Base-by-base conservation (phyloP, 2,113 vertebrate genomes). In the Channa argus region DNA sequence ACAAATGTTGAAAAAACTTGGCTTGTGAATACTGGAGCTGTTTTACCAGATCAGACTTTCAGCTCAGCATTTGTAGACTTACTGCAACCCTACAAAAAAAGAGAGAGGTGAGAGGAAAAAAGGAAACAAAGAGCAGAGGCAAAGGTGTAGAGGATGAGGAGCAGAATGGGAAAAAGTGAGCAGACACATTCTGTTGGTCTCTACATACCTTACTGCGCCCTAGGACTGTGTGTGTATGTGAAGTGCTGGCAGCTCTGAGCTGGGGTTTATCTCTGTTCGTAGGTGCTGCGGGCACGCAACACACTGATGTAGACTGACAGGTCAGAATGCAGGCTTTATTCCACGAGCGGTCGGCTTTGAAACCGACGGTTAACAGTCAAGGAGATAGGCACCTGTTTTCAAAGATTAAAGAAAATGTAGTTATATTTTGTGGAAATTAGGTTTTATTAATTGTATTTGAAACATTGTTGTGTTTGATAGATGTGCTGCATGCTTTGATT, bases 281-380 rank as follows among this genome's bases (percentile, higher is more conserved):
- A 44, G 74, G 49, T 74, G 81, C 74, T 39, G 46, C 66, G 74
- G 85, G 83, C 53, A 6, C 54, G 34, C 59, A 65, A 60, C 67
- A 69, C 71, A 62, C 77, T 85, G 78, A 90, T 89, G 51, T 68
- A 71, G 72, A 76, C 63, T 88, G 88, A 91, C 86, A 88, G 83
- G 79, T 63, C 64, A 62, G 79, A 81, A 74, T 69, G 71, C 74
- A 49, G 79, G 63, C 84, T 77, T 36, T 71, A 15, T 53, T 74
- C 71, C 66, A 72, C 3, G 3, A 61, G 53, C 60, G 45, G 12
- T 10, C 55, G 15, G 65, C 70, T 49, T 77, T 12, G 4, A 61
- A 55, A 75, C 50, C 39, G 37, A 39, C 79, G 56, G 9, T 43
- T 13, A 66, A 41, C 53, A 74, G 71, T 46, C 74, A 53, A 51